Base-by-base conservation (phyloP, 2,888 invertebrate genomes). In the Agrotis clavis region DNA sequence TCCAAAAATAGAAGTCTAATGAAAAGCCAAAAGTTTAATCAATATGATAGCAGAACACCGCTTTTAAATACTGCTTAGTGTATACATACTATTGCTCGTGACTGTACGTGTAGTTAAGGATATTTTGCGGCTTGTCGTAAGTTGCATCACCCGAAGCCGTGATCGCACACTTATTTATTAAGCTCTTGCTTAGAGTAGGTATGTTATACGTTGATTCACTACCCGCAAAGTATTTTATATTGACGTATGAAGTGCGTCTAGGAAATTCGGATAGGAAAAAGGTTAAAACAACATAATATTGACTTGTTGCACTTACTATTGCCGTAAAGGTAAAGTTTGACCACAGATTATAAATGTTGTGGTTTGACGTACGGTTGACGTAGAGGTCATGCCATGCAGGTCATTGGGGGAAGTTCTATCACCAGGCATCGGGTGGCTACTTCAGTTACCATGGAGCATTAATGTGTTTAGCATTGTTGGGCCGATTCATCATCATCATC, bases 201-300 rank as follows among this genome's bases (percentile, higher is more conserved):
- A 48, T 14, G 21, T 48, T 18, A n/a, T 6, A 9, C 1, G 45
- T 50, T 74, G 51, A 73, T 51, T 73, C 74, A 73, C 4, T 14
- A 19, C 25, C 48, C 51, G 30, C 14, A 18, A 47, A 25, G 3
- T 51, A 3, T 51, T n/a, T 1, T 18, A 16, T 14, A 16, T 7
- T 74, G 76, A 75, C 74, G 74, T 57, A 16, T 18, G 3, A 47
- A 14, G 47, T 62, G 35, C 76, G 61, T 57, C 41, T 41, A 62
- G 74, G 68, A 62, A 75, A 75, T 68, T 74, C 41, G 35, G 25
- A 51, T 57, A 13, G 61, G 61, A 50, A 74, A 67, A 57, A 7
- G 45, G 13, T 25, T 45, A 57, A 53, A 45, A 67, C 11, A 74
- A 18, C 53, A 61, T 21, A 30, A 16, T 41, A 18, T 4, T 11